Base-by-base conservation (phyloP, 2,888 invertebrate species). In the Phlogophora meticulosa region DNA sequence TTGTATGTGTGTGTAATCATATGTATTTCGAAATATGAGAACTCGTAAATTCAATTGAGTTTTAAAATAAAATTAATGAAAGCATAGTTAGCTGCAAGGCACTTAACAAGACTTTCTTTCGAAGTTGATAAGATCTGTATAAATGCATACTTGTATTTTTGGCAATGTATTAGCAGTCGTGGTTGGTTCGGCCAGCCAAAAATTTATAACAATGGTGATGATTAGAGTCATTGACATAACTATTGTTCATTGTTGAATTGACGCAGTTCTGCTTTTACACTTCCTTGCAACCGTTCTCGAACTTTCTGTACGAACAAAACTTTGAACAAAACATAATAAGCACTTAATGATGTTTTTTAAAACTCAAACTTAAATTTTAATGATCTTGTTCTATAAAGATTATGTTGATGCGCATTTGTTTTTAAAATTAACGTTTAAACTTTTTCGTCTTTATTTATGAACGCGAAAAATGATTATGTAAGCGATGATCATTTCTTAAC, bases 191-290 rank as follows among this genome's bases (percentile, higher is more conserved):
- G 53, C 73, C 56, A 61, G 72, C 82, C 85, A 71, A 84, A 84
- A 84, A 67, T 72, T 62, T 76, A 72, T 72, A 78, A 82, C 85
- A 85, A 81, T 82, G 75, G 80, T 60, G 55, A 82, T 77, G 78
- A 78, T 83, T 76, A 74, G 77, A 85, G 84, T 78, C 83, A 81
- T 76, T 83, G 80, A 83, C 84, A 81, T 80, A 81, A 76, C 85
- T 80, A 88, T 87, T 88, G 88, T 88, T 76, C 82, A 85, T 80
- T 84, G 84, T 86, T 83, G 59, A 78, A 78, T 80, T 83, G 76
- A 85, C 81, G 80, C 74, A 78, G 76, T 77, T 82, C 73, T 77
- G 72, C 76, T 71, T 80, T 78, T 74, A 72, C 43, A 48, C 38
- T 65, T 67, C 22, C 57, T 57, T 56, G 52, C 17, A 20, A 17